phyloP scores from a whole-genome alignment of 2,888 invertebrate genomes.

The Eupithecia abbreviata region DNA sequence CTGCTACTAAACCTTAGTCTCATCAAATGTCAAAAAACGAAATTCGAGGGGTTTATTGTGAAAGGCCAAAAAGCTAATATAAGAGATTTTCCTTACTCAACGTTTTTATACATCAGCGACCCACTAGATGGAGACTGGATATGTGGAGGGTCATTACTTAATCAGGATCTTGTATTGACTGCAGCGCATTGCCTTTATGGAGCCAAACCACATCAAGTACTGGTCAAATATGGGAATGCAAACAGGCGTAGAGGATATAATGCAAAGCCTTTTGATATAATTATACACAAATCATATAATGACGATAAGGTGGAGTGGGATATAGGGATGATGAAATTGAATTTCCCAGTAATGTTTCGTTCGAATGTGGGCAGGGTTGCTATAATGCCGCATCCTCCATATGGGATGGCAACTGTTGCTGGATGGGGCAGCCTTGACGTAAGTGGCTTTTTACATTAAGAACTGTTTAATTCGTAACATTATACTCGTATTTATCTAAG shows the following conservation, averaged over 20 bases:
- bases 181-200: constrained; percentile 16
- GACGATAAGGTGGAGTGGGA: background rate
- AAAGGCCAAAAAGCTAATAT: constrained; percentile 1
- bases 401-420: constrained; percentile 1
- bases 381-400: background rate
- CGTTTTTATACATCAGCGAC: background rate
- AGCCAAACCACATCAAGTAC: background rate
- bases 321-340: constrained; percentile 8
- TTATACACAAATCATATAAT: background rate
- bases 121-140: background rate
- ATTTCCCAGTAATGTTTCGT: background rate
- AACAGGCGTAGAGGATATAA: background rate
- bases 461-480: background rate
- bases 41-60: background rate
- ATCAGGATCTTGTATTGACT: constrained; percentile 15
- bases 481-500: too few relatives aligned
- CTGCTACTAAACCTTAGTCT: background rate
- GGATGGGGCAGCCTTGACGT: constrained; percentile 21
- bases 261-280: background rate
- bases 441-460: constrained; percentile 4
- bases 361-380: constrained; percentile 9
- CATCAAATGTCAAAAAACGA: constrained; percentile 16
- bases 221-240: background rate
- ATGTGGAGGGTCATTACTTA: constrained; percentile 15
- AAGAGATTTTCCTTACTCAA: constrained; percentile 4